phyloP scores from a whole-genome alignment of 1,140 invertebrate genomes.

The Choristoneura fumiferana region DNA sequence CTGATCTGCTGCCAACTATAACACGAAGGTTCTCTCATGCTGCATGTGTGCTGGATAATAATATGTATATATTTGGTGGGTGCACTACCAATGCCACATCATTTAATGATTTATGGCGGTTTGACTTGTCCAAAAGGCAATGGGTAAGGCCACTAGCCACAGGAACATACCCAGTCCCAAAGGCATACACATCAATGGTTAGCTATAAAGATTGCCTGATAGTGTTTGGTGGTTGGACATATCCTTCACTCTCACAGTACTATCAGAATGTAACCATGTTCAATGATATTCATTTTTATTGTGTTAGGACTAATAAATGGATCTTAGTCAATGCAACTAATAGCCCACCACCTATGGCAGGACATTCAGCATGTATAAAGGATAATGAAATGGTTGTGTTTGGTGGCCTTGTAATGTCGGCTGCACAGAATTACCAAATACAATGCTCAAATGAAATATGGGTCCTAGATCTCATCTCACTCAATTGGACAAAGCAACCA shows the following conservation, averaged over 20 bases:
- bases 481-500: conserved; percentile 87
- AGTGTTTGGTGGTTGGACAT: conserved; percentile 97
- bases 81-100: conserved; percentile 96
- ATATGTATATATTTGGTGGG: conserved; percentile 97
- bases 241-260: conserved; percentile 93
- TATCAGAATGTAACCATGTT: conserved; percentile 94
- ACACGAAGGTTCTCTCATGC: conserved; percentile 95
- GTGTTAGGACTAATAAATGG: conserved; percentile 92
- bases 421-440: conserved; percentile 74
- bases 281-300: conserved; percentile 95
- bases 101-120: conserved; percentile 97
- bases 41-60: conserved; percentile 89
- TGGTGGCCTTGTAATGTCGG: conserved; percentile 83
- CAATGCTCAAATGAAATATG: conserved; percentile 92
- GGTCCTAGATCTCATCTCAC: conserved; percentile 89
- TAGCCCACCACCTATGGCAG: conserved; percentile 89
- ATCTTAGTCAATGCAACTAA: conserved; percentile 82
- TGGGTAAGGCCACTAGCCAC: conserved; percentile 90
- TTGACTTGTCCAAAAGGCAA: conserved; percentile 90
- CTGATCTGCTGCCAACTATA: conserved; percentile 83
- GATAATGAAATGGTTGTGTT: conserved; percentile 94
- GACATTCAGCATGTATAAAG: conserved; percentile 95
- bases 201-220: conserved; percentile 91
- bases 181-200: conserved; percentile 95
- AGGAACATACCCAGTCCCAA: conserved; percentile 96